phyloP scores from a whole-genome alignment of 2,797 vertebrate species.

The Netta rufina region DNA sequence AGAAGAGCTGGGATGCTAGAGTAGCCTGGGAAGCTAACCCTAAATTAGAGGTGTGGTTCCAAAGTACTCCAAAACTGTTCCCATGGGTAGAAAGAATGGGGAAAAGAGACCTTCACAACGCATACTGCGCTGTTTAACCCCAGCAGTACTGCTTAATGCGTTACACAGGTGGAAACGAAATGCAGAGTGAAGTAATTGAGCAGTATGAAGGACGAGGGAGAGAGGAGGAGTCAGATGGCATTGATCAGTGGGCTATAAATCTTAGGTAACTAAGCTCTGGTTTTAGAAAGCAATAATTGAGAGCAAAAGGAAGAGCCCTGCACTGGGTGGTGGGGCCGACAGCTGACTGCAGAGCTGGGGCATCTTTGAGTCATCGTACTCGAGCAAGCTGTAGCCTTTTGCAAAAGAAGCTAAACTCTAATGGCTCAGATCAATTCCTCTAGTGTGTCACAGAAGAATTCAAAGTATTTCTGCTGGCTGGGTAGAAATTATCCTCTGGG shows the following conservation, averaged over 20 bases:
- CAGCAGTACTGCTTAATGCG: neutral
- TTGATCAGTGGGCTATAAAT: neutral
- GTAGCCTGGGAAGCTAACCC: neutral
- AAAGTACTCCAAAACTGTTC: constrained; percentile 3
- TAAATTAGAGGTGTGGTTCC: constrained; percentile 33
- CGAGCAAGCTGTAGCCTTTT: neutral
- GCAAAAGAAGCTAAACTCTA: neutral
- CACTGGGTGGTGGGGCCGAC: neutral
- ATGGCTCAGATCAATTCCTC: neutral
- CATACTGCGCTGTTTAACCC: neutral
- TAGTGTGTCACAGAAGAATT: neutral
- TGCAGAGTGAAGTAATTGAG: neutral
- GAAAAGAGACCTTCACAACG: neutral
- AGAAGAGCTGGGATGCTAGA: constrained; percentile 9
- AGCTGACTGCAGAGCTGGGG: neutral
- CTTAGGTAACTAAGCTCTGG: neutral
- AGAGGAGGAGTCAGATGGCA: neutral
- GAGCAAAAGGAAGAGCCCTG: neutral
- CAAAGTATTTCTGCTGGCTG: neutral
- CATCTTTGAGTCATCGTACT: neutral
- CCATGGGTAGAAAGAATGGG: neutral
- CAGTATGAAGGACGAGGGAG: neutral
- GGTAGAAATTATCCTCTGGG: neutral
- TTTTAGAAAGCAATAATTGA: neutral
- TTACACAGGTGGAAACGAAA: neutral